A percentile compares a stretch with the other conserved stretches of the same genome.
Conservation (phyloP, 1,140 invertebrate genomes). For the Drosophila malerkotliana region DNA sequence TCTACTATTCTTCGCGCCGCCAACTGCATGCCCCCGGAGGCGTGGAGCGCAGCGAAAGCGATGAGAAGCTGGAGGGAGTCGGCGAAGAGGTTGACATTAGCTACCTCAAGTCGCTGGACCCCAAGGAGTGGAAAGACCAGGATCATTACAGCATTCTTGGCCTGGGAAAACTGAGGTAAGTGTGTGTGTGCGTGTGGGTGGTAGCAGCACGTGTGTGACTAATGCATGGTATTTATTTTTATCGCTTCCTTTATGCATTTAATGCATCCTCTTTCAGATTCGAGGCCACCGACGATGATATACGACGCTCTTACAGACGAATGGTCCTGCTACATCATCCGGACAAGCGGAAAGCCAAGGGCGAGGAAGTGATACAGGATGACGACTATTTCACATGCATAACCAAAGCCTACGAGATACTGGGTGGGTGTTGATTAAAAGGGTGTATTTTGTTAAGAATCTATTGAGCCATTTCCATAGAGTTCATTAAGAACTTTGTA, state of each 20-base stretch:
- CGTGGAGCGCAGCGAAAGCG: slow-evolving; percentile 70
- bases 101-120: slow-evolving; percentile 94
- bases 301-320: slow-evolving; percentile 95
- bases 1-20: slow-evolving; percentile 71
- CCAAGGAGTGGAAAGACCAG: slow-evolving; percentile 98
- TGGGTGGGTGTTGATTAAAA: slow-evolving; percentile 54
- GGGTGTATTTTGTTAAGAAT: no score
- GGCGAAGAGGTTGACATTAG: slow-evolving; percentile 92
- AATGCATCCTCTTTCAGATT: slow-evolving; percentile 64
- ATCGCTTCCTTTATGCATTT: background rate
- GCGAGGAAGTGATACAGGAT: slow-evolving; percentile 92
- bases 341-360: slow-evolving; percentile 96
- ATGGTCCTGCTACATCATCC: slow-evolving; percentile 98
- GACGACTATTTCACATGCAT: slow-evolving; percentile 99
- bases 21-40: slow-evolving; percentile 60
- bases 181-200: background rate
- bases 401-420: slow-evolving; percentile 96
- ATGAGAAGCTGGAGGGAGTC: slow-evolving; percentile 67
- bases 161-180: slow-evolving; percentile 89
- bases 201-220: slow-evolving; percentile 10
- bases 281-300: slow-evolving; percentile 94
- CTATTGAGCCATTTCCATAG: no score
- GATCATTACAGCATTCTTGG: slow-evolving; percentile 98
- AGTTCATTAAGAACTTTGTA: no score
- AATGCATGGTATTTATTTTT: background rate